Evolutionary conservation across 2,113 vertebrate species (phyloP).

Genomic region (Oncorhynchus mykiss): DNA sequence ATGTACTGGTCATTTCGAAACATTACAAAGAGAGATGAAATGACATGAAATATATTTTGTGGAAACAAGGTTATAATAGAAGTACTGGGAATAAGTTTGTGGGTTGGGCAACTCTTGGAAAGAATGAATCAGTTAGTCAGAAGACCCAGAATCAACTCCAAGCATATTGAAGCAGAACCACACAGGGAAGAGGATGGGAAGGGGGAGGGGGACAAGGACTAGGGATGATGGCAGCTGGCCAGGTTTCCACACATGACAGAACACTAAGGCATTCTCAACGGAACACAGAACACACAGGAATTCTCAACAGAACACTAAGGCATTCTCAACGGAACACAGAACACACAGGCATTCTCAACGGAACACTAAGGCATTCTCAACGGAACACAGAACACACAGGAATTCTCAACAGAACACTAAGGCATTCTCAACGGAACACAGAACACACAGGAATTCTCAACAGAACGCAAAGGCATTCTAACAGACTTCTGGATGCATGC

Average conservation of each 20-base stretch:
- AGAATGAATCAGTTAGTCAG: not conserved
- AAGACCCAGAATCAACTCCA: not conserved
- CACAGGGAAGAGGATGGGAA: slow-evolving; percentile 12
- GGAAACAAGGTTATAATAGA: too few species aligned
- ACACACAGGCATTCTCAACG: slow-evolving; percentile 29
- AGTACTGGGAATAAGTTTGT: too few species aligned
- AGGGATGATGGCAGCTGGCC: slow-evolving; percentile 39
- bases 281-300: slow-evolving; percentile 28
- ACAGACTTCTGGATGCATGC: slow-evolving; percentile 43
- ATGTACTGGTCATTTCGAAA: too few species aligned
- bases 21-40: too few species aligned
- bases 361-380: too few species aligned
- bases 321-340: slow-evolving; percentile 4
- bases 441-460: slow-evolving; percentile 35
- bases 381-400: slow-evolving; percentile 26
- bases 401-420: slow-evolving; percentile 36
- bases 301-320: not conserved
- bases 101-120: not conserved
- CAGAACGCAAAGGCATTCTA: not conserved
- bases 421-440: slow-evolving; percentile 12
- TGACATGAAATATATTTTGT: too few species aligned
- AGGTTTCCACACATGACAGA: slow-evolving; percentile 55
- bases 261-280: slow-evolving; percentile 29
- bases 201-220: slow-evolving; percentile 31
- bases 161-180: slow-evolving; percentile 54